A percentile compares a stretch with the other conserved stretches of the same genome.
These are phyloP conservation scores for Campoletis raptor DNA, from an alignment of 2,888 invertebrate genomes.

Conservation along the genomic window DNA sequence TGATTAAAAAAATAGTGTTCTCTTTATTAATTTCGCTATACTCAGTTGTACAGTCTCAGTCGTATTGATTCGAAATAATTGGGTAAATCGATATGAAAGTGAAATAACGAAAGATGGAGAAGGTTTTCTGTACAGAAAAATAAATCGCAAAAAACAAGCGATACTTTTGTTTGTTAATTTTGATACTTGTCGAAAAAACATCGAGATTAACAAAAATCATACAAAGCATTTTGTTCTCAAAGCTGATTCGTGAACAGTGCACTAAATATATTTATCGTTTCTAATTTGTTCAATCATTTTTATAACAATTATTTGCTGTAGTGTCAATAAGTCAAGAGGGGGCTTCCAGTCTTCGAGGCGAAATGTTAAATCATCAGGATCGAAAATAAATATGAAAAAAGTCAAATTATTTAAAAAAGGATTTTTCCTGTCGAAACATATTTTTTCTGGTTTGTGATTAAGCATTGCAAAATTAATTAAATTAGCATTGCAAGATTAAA, in stretches of 20 bases:
- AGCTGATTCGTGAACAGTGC: neutral
- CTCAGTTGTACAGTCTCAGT: conserved; percentile 25
- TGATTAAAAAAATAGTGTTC: neutral
- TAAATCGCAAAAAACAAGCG: neutral
- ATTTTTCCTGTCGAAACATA: neutral
- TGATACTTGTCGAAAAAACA: neutral
- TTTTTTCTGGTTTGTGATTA: neutral
- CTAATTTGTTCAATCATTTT: neutral
- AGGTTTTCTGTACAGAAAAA: neutral
- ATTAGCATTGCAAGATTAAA: neutral
- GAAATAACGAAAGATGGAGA: neutral
- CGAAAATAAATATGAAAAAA: neutral
- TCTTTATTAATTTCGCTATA: neutral
- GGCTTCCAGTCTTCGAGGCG: neutral
- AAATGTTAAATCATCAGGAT: neutral
- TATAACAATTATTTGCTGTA: neutral
- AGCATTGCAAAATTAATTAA: neutral
- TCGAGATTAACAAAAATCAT: neutral
- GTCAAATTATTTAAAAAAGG: neutral
- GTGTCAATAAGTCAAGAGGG: conserved; percentile 8
- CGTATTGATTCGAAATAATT: conserved; percentile 17
- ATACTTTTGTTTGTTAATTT: neutral
- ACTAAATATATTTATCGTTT: conserved; percentile 2
- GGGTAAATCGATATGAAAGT: neutral
- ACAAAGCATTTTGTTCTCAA: neutral